Evolutionary conservation across 2,797 vertebrate species (phyloP).

Genomic region (Rhinogobio ventralis): DNA sequence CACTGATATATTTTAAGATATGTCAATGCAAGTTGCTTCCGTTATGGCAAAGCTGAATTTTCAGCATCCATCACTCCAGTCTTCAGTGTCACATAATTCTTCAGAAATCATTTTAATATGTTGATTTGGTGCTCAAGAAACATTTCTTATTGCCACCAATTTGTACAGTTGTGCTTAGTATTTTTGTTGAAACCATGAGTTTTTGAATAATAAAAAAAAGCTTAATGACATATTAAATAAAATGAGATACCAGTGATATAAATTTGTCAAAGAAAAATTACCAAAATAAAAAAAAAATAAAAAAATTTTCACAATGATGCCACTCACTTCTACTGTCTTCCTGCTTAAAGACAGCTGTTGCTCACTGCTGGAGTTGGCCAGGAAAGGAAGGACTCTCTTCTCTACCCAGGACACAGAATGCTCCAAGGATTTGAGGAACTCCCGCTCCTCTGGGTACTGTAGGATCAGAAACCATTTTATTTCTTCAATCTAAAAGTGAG

Average conservation of each 20-base stretch:
- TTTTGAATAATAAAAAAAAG: no score
- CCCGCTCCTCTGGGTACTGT: conserved; percentile 83
- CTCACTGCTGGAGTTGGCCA: conserved; percentile 69
- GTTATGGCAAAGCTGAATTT: no score
- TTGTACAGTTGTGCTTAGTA: not conserved
- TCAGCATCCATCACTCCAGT: not conserved
- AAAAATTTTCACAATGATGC: no score
- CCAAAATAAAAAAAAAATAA: no score
- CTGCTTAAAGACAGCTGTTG: conserved; percentile 70
- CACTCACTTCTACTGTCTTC: conserved; percentile 83
- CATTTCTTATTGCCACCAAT: not conserved
- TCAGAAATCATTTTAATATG: not conserved
- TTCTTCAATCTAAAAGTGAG: not conserved
- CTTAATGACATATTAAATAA: no score
- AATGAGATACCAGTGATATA: not conserved
- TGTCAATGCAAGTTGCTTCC: no score
- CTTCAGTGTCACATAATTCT: not conserved
- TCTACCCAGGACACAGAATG: conserved; percentile 84
- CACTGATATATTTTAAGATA: no score
- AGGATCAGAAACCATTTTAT: not conserved
- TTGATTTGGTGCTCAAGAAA: not conserved
- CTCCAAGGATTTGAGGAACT: conserved; percentile 81
- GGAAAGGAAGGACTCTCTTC: conserved; percentile 79
- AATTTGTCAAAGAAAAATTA: not conserved
- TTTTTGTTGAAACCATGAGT: no score